Conservation (phyloP, 2,797 vertebrate genomes). For the Eulemur coronatus region DNA sequence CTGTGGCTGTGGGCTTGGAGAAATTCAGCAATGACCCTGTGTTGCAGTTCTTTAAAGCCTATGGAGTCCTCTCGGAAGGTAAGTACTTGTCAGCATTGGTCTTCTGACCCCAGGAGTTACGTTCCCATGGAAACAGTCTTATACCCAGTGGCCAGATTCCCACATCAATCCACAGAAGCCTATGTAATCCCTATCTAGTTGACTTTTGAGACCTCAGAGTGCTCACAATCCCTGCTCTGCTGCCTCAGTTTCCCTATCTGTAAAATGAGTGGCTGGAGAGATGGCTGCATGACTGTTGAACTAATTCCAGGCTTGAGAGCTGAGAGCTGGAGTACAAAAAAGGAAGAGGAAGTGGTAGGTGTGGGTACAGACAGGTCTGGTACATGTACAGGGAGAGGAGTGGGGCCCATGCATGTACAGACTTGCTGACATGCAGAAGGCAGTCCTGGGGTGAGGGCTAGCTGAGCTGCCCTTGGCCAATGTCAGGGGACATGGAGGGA, state of each 20-base stretch:
- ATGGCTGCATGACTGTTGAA: background rate
- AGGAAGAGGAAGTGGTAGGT: background rate
- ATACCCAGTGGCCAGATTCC: background rate
- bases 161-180: background rate
- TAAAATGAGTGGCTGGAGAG: background rate
- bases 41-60: constrained; percentile 80
- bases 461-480: background rate
- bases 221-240: background rate
- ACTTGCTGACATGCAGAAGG: background rate
- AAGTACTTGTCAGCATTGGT: background rate
- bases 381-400: background rate
- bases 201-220: background rate
- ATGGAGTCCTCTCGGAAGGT: constrained; percentile 80
- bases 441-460: background rate
- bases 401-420: background rate
- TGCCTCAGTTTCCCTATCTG: background rate
- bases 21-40: constrained; percentile 68
- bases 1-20: constrained; percentile 66
- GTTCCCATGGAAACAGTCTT: background rate
- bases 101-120: background rate
- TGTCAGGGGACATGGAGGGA: background rate
- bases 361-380: background rate
- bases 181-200: background rate
- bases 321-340: background rate
- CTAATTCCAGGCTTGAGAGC: background rate